Conservation (phyloP, 1,140 invertebrate genomes). For the Eriosoma lanigerum region DNA sequence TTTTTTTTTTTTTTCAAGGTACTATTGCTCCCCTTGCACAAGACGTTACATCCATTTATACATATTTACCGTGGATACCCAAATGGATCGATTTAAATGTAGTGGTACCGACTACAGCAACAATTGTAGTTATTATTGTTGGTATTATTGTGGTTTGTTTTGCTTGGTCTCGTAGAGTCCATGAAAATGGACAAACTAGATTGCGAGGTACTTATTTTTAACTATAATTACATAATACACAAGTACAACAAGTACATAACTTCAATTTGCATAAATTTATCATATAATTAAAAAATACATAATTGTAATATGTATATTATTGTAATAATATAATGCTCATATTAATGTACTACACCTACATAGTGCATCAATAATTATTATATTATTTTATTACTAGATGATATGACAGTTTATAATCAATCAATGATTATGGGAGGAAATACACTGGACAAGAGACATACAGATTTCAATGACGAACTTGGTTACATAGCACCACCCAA, state of each 20-base stretch:
- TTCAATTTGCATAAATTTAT: no score
- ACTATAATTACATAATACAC: neutral
- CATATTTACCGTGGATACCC: conserved; percentile 77
- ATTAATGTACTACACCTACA: no score
- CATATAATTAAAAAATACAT: no score
- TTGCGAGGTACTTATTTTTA: conserved; percentile 67
- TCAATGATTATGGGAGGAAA: conserved; percentile 69
- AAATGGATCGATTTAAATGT: conserved; percentile 85
- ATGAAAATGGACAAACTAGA: conserved; percentile 72
- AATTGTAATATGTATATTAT: no score
- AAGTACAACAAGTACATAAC: no score
- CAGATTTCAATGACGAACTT: conserved; percentile 81
- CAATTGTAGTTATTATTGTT: conserved; percentile 82
- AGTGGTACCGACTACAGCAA: conserved; percentile 79
- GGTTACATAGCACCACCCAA: conserved; percentile 91
- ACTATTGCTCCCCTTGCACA: conserved; percentile 76
- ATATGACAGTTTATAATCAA: conserved; percentile 81
- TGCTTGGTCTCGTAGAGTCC: conserved; percentile 74
- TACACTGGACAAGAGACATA: conserved; percentile 80
- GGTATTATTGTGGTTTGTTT: conserved; percentile 87
- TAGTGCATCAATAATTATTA: neutral
- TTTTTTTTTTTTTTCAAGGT: conserved; percentile 62
- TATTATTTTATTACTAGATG: conserved; percentile 64
- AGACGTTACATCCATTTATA: conserved; percentile 63
- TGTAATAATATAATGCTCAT: no score